A percentile compares a stretch with the other conserved stretches of the same genome.
phyloP scores from a whole-genome alignment of 2,113 vertebrate genomes.

The Tricholaema leucomelas region DNA sequence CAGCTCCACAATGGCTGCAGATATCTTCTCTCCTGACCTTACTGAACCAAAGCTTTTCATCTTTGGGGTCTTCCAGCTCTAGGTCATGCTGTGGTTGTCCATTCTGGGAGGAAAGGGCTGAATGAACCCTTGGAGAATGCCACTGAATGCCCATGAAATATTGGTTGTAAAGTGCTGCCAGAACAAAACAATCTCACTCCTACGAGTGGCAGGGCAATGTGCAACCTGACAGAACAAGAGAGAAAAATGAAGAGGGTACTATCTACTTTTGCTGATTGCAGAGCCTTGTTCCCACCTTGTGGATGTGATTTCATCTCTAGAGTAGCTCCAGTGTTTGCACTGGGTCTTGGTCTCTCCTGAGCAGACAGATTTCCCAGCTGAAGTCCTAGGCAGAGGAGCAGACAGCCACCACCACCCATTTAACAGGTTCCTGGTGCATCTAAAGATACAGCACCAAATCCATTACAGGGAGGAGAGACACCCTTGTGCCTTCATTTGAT shows the following conservation, averaged over 20 bases:
- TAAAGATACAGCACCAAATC: neutral
- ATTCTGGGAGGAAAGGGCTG: neutral
- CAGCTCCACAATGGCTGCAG: neutral
- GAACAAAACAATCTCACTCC: neutral
- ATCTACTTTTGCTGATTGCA: neutral
- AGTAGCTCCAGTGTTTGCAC: neutral
- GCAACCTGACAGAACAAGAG: neutral
- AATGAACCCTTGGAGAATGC: accelerated
- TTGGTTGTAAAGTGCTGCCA: neutral
- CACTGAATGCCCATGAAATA: neutral
- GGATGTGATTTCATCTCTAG: neutral
- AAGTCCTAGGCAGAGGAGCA: neutral
- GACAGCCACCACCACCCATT: neutral
- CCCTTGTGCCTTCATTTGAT: neutral
- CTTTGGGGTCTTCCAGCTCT: neutral
- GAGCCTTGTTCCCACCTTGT: neutral
- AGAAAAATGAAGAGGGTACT: neutral
- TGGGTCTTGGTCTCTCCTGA: neutral
- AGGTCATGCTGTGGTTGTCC: accelerated
- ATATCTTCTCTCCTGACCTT: neutral
- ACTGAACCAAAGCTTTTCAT: neutral
- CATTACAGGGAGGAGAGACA: neutral
- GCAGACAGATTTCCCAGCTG: neutral
- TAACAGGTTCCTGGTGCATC: neutral
- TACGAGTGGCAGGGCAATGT: neutral